These are phyloP conservation scores for Aldrovandia affinis DNA, from an alignment of 2,797 vertebrate genomes.

Conservation along the genomic window DNA sequence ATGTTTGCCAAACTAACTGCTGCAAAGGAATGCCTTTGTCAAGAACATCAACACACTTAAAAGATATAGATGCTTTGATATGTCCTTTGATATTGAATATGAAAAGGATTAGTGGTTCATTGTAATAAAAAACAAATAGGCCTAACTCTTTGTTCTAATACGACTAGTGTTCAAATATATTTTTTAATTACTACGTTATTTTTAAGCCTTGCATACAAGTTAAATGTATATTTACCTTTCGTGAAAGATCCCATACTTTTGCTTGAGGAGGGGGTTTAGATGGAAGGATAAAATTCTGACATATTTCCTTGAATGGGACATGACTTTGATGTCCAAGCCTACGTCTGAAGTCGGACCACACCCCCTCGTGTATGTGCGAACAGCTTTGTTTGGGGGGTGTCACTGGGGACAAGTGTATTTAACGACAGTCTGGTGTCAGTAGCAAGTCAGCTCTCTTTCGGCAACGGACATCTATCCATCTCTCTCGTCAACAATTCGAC, in stretches of 20 bases:
- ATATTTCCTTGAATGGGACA: constrained; percentile 71
- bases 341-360: constrained; percentile 72
- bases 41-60: background rate
- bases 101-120: constrained; percentile 23
- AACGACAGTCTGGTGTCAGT: constrained; percentile 61
- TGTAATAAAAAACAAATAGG: background rate
- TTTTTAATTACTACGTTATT: constrained; percentile 7
- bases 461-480: constrained; percentile 14
- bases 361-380: constrained; percentile 73
- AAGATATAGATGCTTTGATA: background rate
- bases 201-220: constrained; percentile 24
- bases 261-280: constrained; percentile 35
- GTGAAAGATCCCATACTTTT: constrained; percentile 18
- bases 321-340: constrained; percentile 73
- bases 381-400: constrained; percentile 63
- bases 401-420: constrained; percentile 59
- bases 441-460: constrained; percentile 34
- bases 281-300: constrained; percentile 77
- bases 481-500: constrained; percentile 48
- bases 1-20: background rate
- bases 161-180: background rate
- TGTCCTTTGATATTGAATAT: constrained; percentile 4
- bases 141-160: background rate
- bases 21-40: background rate
- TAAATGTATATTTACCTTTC: constrained; percentile 32